Evolutionary conservation across 2,888 invertebrate genomes (phyloP).

Genomic region (Andrena chrysosceles): DNA sequence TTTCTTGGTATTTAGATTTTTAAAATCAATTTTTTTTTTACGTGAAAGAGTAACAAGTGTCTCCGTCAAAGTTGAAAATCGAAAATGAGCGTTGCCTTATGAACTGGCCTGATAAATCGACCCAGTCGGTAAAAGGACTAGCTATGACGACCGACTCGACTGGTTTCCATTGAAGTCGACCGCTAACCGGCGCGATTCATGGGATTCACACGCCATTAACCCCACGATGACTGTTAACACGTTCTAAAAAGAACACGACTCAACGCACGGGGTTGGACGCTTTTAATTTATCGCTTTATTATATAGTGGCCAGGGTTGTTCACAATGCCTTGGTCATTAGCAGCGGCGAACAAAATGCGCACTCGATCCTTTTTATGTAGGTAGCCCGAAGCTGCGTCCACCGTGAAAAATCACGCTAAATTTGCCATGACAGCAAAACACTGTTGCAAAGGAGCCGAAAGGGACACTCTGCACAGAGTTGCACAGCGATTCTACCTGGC

Average conservation of each 20-base stretch:
- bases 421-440: conserved; percentile 7
- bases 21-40: too few species aligned
- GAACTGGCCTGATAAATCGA: conserved; percentile 10
- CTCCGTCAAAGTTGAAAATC: background rate
- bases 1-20: too few species aligned
- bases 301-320: conserved; percentile 61
- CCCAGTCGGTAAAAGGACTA: conserved; percentile 41
- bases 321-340: conserved; percentile 63
- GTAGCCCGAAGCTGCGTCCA: conserved; percentile 7
- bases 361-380: conserved; percentile 31
- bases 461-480: background rate
- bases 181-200: conserved; percentile 71
- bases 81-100: background rate
- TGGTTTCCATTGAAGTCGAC: conserved; percentile 60
- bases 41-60: background rate
- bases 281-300: conserved; percentile 78
- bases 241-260: conserved; percentile 50
- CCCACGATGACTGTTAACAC: conserved; percentile 70
- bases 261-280: conserved; percentile 46
- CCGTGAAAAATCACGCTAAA: conserved; percentile 42
- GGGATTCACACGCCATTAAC: conserved; percentile 75
- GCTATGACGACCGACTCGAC: conserved; percentile 38
- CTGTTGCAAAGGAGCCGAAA: background rate
- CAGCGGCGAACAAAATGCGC: conserved; percentile 42
- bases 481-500: background rate